Evolutionary conservation across 1,140 invertebrate species (phyloP).

Genomic region (Melitaea cinxia): DNA sequence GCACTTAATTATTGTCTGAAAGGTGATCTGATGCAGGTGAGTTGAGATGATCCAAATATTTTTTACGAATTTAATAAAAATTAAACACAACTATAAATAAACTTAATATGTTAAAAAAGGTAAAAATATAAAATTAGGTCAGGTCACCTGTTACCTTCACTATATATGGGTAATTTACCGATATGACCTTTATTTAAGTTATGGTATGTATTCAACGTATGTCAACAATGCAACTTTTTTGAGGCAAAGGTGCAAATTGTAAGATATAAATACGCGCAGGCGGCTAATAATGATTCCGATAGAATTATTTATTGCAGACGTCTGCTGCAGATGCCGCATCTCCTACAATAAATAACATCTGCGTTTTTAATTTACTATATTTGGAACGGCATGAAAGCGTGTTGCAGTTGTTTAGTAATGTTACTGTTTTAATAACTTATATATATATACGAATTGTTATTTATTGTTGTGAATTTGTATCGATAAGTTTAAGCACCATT

Average conservation of each 20-base stretch:
- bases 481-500: too few species aligned
- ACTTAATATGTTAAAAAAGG: too few species aligned
- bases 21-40: background rate
- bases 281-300: constrained; percentile 12
- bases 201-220: background rate
- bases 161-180: background rate
- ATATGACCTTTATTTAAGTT: background rate
- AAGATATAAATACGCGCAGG: constrained; percentile 8
- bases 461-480: too few species aligned
- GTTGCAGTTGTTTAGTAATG: constrained; percentile 1
- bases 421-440: constrained; percentile 7
- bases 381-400: constrained; percentile 4
- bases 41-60: too few species aligned
- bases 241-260: background rate
- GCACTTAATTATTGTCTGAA: background rate
- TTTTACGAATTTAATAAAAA: too few species aligned
- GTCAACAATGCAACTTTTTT: constrained; percentile 3
- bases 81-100: too few species aligned
- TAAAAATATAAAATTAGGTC: too few species aligned
- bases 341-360: constrained; percentile 25
- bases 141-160: background rate
- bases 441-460: background rate
- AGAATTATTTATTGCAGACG: constrained; percentile 10
- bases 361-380: constrained; percentile 30
- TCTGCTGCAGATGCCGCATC: constrained; percentile 17